Evolutionary conservation across 2,888 invertebrate genomes (phyloP).

Genomic region (Penaeus monodon): DNA sequence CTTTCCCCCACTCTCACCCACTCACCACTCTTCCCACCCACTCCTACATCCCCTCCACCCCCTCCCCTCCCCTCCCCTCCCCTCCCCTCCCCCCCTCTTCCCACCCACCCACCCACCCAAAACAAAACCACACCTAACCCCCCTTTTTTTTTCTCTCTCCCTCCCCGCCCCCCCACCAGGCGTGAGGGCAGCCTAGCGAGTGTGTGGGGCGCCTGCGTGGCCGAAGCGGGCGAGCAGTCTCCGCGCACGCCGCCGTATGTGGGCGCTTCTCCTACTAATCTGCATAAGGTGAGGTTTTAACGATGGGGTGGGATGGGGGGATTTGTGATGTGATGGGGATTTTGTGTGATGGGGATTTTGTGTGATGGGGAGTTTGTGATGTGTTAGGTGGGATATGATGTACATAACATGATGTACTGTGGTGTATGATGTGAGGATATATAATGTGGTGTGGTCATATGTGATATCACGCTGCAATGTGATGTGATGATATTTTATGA

Average conservation of each 20-base stretch:
- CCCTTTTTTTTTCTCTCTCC: neutral
- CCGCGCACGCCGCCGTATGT: slow-evolving; percentile 47
- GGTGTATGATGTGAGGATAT: too few species aligned
- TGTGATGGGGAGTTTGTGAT: too few species aligned
- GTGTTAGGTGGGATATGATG: too few species aligned
- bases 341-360: neutral
- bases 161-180: slow-evolving; percentile 2
- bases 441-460: too few species aligned
- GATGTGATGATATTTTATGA: too few species aligned
- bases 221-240: slow-evolving; percentile 30
- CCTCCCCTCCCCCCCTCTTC: neutral
- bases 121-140: slow-evolving; percentile 34
- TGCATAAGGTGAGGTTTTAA: slow-evolving; percentile 53
- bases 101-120: slow-evolving; percentile 19
- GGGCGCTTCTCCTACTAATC: slow-evolving; percentile 27
- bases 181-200: slow-evolving; percentile 59
- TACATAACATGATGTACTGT: too few species aligned
- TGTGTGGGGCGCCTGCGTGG: slow-evolving; percentile 53
- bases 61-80: neutral
- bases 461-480: too few species aligned
- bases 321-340: neutral
- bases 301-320: neutral
- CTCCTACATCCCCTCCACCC: neutral
- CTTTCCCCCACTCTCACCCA: neutral
- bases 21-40: neutral